Evolutionary conservation across 2,888 invertebrate species (phyloP), one percentile per base, ranked within the genome.

Genomic region (Drosophila emarginata): DNA sequence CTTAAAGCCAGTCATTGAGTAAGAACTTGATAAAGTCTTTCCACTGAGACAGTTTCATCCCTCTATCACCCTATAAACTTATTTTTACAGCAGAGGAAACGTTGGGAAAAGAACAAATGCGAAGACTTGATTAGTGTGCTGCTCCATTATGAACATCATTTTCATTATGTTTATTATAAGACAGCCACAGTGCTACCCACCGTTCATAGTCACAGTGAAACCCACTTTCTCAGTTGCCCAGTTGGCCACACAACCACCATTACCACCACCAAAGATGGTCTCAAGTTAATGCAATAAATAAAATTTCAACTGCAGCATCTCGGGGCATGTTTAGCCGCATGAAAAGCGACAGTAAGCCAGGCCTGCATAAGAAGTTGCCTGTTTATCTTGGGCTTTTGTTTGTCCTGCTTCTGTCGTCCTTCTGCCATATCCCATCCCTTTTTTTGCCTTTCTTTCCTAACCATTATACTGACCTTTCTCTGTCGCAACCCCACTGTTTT

Each of bases 251-350:
- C 21, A 18, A 15, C 15, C 50, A 36, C 6, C 12, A 26, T 7
- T 18, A 50, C 37, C 15, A 14, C 45, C 37, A 18, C 32, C n/a
- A 32, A 21, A 14, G 18, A 32, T 53, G 73, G 85, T 87, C 67
- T 87, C 76, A 74, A 88, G 78, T 88, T 84, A 88, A 84, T 86
- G 87, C 79, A 83, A 85, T 85, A 85, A 85, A 85, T 85, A 85
- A 83, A 88, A 80, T 88, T 88, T 79, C 77, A 85, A 88, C 87
- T 86, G 88, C 84, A 86, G 88, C 88, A 74, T 64, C 80, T 45
- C 18, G 45, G 83, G 83, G 86, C 80, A 78, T 84, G 86, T 87
- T 83, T 83, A 83, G 82, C 78, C 88, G 88, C 80, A 82, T 80
- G 88, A 87, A 87, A 87, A 79, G 87, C 82, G 87, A 84, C 82